Evolutionary conservation across 2,888 invertebrate species (phyloP).

Genomic region (Ferrisia virgata): DNA sequence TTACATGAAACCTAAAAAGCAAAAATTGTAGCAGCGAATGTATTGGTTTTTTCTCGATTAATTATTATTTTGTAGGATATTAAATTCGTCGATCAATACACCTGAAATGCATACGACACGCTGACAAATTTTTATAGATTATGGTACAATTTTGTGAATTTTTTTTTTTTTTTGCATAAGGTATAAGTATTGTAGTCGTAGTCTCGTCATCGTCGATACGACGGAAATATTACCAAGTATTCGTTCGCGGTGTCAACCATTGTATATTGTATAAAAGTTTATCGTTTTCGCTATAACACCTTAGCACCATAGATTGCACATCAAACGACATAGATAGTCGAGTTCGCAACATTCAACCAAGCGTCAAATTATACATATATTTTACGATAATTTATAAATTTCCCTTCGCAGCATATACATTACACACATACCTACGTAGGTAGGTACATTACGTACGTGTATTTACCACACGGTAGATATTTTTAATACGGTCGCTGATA

Average conservation of each 20-base stretch:
- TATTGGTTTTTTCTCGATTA: no score
- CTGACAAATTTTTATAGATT: no score
- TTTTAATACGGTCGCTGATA: conserved; percentile 21
- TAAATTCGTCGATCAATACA: no score
- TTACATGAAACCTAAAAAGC: no score
- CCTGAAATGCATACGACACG: no score
- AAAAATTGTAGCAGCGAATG: no score
- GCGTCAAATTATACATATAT: conserved; percentile 19
- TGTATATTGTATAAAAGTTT: conserved; percentile 16
- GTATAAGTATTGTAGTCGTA: neutral
- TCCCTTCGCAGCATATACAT: no score
- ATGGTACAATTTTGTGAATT: no score
- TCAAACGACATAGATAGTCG: neutral
- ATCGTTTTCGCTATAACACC: neutral
- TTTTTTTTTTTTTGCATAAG: no score
- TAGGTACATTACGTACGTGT: no score
- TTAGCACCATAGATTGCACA: neutral
- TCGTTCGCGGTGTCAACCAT: neutral
- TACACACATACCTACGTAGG: no score
- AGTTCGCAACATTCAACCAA: neutral
- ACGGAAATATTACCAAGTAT: neutral
- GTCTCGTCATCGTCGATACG: neutral
- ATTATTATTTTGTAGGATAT: no score
- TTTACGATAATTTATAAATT: conserved; percentile 18
- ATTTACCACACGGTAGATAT: neutral